These are phyloP conservation scores for Mormyrops boulengeri DNA, from an alignment of 2,797 vertebrate species.

Conservation along the genomic window DNA sequence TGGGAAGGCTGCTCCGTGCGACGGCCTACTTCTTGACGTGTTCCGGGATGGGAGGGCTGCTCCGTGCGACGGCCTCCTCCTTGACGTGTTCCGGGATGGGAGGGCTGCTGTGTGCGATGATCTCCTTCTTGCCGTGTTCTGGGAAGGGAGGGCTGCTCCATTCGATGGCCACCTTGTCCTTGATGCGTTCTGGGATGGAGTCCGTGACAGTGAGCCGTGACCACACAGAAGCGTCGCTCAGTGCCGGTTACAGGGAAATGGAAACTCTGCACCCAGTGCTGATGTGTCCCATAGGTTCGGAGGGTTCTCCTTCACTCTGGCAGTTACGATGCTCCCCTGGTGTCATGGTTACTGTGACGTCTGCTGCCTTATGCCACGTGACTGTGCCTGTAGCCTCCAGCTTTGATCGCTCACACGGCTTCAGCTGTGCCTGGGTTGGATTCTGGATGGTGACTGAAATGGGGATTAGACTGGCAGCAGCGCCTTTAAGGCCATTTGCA, in stretches of 20 bases:
- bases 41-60: not conserved
- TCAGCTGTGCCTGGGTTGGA: not conserved
- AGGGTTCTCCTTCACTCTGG: not conserved
- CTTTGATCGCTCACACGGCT: not conserved
- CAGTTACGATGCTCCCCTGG: not conserved
- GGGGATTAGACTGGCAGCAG: not conserved
- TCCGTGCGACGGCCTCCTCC: not conserved
- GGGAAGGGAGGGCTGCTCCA: no score
- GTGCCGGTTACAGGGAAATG: not conserved
- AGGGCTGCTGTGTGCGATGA: fast-evolving
- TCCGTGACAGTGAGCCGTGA: not conserved
- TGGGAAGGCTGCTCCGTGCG: not conserved
- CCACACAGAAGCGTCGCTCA: not conserved
- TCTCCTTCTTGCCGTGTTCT: not conserved
- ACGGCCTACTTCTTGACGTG: not conserved
- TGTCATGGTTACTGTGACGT: not conserved
- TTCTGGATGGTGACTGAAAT: not conserved
- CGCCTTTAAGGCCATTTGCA: not conserved
- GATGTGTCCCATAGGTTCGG: not conserved
- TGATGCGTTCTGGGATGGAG: not conserved
- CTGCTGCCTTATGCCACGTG: not conserved
- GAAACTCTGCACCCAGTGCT: not conserved
- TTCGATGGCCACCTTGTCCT: no score
- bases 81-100: not conserved
- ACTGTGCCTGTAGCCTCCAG: not conserved